These are phyloP conservation scores for Prionailurus viverrinus DNA, from an alignment of 2,113 vertebrate species.

Conservation along the genomic window DNA sequence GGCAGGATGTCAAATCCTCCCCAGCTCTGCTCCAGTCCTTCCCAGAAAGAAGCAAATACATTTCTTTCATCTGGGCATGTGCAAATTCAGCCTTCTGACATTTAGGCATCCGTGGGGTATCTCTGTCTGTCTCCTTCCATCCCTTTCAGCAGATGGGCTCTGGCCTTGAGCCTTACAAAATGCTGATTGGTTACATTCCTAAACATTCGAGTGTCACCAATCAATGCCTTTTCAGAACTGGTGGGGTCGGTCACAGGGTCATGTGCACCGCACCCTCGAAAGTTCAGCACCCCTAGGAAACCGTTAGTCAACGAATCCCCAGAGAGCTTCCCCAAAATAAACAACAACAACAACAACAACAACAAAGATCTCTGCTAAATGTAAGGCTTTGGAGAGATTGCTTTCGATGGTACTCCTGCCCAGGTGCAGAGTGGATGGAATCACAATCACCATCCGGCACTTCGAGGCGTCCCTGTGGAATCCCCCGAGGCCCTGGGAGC, in stretches of 20 bases:
- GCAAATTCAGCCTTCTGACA: background rate
- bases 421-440: constrained; percentile 55
- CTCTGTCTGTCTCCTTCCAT: background rate
- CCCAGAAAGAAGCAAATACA: background rate
- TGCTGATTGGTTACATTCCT: background rate
- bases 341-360: background rate
- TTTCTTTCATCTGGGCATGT: background rate
- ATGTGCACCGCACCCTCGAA: background rate
- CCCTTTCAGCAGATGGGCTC: background rate
- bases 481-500: constrained; percentile 65
- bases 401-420: background rate
- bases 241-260: background rate
- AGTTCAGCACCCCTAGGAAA: background rate
- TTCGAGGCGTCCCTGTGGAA: constrained; percentile 65
- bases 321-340: background rate
- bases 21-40: background rate
- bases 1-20: background rate
- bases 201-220: background rate
- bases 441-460: background rate
- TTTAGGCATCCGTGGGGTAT: background rate
- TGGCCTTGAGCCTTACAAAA: background rate
- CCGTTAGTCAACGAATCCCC: background rate
- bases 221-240: background rate
- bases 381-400: background rate
- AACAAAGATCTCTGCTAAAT: background rate